Evolutionary conservation across 2,113 vertebrate genomes (phyloP).

Genomic region (Falcunculus frontatus): DNA sequence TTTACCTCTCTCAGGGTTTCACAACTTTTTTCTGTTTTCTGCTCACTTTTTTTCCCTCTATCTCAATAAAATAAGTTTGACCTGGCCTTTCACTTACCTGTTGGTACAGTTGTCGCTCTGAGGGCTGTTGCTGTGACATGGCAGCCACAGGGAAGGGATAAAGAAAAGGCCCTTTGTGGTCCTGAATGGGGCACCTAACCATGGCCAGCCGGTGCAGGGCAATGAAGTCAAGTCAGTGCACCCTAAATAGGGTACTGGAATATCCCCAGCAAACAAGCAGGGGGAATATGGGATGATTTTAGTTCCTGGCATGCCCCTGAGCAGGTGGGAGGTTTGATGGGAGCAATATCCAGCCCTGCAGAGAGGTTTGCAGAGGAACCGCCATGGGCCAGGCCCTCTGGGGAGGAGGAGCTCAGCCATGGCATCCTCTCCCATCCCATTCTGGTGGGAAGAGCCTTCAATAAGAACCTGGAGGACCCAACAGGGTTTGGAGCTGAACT

Average conservation of each 20-base stretch:
- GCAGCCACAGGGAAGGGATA: neutral
- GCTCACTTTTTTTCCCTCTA: neutral
- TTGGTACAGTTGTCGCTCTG: neutral
- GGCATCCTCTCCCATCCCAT: neutral
- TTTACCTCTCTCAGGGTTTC: neutral
- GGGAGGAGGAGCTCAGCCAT: neutral
- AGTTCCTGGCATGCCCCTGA: neutral
- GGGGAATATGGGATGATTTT: neutral
- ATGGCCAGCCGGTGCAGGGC: accelerated
- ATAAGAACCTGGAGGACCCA: neutral
- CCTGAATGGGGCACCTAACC: neutral
- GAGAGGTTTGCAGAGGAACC: neutral
- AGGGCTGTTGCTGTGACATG: neutral
- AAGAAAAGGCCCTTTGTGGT: neutral
- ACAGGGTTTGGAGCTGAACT: neutral
- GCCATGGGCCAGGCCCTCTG: neutral
- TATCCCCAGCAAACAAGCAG: neutral
- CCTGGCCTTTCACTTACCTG: neutral
- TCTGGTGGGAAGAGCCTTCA: neutral
- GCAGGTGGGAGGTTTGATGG: neutral
- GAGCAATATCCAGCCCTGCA: neutral
- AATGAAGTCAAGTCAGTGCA: neutral
- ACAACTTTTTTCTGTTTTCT: neutral
- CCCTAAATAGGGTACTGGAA: neutral
- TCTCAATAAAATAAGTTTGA: neutral